Evolutionary conservation across 2,888 invertebrate species (phyloP), one percentile per base, ranked within the genome.

Genomic region (Thera obeliscata): DNA sequence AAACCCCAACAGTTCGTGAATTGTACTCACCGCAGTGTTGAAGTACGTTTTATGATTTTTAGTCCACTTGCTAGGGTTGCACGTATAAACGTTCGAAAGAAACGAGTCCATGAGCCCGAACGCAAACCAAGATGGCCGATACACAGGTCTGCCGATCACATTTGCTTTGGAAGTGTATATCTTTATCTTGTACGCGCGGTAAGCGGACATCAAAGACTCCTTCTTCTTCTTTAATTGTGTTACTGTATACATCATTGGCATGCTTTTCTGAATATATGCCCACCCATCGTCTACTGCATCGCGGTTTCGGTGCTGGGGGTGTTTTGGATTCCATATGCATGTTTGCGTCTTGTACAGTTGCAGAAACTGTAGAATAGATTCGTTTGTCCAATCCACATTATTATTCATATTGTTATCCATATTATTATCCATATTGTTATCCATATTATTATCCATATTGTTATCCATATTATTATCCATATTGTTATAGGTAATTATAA

Each of bases 151-250:
- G 1, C 67, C 67, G 4, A 6, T 22, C n/a, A 38, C 64, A 8
- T 56, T n/a, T 12, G 52, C n/a, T 22, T 22, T 22, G 0, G 63
- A 56, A 46, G 56, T 57, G 33, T 56, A 38, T 54, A 61, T 54
- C 7, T 63, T 72, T 8, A 56, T 70, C 54, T 69, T 73, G 41
- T 68, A 71, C 12, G 63, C 48, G 12, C 73, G 70, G 59, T 76
- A 76, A 9, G 74, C 62, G 1, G 76, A 72, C 66, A 75, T 72
- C 33, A 75, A 43, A 22, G 68, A 71, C 35, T 75, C 72, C 61
- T 72, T 76, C 56, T 76, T 74, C 66, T 67, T 75, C 49, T 74
- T 75, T n/a, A 76, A 61, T 2, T 76, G 73, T 0, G 62, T 66
- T 7, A 72, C 50, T 33, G 72, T 59, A 52, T 68, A 75, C 12